phyloP scores from a whole-genome alignment of 1,140 invertebrate species.

The Leptonema lineaticorne region DNA sequence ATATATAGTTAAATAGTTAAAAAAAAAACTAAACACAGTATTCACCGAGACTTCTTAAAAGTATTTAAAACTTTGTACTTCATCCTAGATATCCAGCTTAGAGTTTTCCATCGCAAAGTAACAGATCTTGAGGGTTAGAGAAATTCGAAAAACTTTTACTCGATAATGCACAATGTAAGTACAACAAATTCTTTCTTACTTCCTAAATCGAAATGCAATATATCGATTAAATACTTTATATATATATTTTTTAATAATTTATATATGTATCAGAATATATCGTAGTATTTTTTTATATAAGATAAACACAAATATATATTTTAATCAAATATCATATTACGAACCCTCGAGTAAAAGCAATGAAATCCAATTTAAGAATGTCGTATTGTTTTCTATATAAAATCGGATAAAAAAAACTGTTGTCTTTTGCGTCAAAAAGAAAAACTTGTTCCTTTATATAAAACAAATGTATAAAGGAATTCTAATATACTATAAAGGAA shows the following conservation, averaged over 20 bases:
- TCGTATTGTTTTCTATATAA: neutral
- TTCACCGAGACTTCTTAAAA: constrained; percentile 5
- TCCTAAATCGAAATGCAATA: neutral
- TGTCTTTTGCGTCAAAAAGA: constrained; percentile 4
- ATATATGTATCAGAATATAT: too few species aligned
- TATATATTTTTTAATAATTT: too few species aligned
- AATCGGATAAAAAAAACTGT: neutral
- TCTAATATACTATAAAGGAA: constrained; percentile 18
- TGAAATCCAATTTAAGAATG: neutral
- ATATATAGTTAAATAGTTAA: too few species aligned
- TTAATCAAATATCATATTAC: neutral
- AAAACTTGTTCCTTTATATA: constrained; percentile 3
- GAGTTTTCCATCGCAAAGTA: constrained; percentile 19
- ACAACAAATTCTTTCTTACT: neutral
- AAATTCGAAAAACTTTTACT: constrained; percentile 22
- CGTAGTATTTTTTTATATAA: neutral
- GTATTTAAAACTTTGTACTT: constrained; percentile 27
- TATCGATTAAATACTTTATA: neutral
- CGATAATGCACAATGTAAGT: constrained; percentile 35
- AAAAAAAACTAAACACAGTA: neutral
- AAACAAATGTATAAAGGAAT: constrained; percentile 23
- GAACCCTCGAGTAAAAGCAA: neutral
- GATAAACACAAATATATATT: too few species aligned
- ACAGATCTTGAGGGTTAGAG: constrained; percentile 18
- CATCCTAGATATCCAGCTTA: constrained; percentile 21